phyloP scores from a whole-genome alignment of 2,888 invertebrate species.

The Cephus nigrinus region DNA sequence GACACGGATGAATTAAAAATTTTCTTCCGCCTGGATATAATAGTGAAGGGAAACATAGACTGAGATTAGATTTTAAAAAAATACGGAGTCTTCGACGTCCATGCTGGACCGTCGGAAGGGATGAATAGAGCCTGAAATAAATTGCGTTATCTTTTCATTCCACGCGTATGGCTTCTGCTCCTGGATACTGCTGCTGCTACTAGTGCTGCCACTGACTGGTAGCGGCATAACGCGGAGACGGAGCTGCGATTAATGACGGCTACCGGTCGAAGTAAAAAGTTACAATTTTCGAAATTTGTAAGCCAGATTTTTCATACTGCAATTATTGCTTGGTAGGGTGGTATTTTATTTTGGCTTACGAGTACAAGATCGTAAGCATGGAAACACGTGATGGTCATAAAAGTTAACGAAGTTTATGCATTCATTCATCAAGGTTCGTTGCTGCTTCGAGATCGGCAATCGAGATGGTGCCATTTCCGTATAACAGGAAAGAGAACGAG shows the following conservation, averaged over 20 bases:
- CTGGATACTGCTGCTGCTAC: neutral
- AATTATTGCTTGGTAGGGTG: neutral
- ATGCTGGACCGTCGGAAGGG: constrained; percentile 28
- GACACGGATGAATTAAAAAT: neutral
- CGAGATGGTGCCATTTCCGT: constrained; percentile 32
- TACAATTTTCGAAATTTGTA: neutral
- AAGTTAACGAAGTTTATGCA: neutral
- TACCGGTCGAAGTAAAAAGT: neutral
- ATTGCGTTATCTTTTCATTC: constrained; percentile 64
- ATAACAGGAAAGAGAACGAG: constrained; percentile 1
- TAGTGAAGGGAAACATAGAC: neutral
- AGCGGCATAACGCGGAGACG: neutral
- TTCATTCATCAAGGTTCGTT: neutral
- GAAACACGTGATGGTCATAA: neutral
- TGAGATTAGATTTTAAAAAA: constrained; percentile 14
- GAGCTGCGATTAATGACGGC: neutral
- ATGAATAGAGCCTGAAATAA: constrained; percentile 60
- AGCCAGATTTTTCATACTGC: neutral
- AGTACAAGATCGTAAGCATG: neutral
- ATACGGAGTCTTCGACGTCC: constrained; percentile 22
- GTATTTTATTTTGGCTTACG: neutral
- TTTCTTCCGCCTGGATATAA: neutral
- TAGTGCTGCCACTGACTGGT: neutral
- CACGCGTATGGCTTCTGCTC: constrained; percentile 54
- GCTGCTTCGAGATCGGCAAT: constrained; percentile 27